Percentiles rank a stretch among this genome's conserved stretches.
phyloP scores from a whole-genome alignment of 35 echinoderm and acorn worm genomes.

The Heliocidaris tuberculata region DNA sequence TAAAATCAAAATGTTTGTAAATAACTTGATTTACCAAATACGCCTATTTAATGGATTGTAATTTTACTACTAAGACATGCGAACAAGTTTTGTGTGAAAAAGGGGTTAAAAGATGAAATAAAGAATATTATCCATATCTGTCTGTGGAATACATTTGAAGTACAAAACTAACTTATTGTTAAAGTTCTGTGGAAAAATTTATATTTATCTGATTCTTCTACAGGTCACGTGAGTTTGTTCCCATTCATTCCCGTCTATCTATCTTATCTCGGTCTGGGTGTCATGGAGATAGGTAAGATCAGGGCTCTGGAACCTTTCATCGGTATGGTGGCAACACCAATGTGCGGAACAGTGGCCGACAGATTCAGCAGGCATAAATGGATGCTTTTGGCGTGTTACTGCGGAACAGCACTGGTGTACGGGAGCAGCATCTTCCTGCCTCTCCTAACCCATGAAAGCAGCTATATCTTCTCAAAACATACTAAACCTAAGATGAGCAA shows the following conservation, averaged over 20 bases:
- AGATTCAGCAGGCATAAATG: constrained; percentile 58
- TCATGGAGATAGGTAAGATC: constrained; percentile 68
- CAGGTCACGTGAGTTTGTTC: constrained; percentile 57
- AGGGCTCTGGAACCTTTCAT: constrained; percentile 54
- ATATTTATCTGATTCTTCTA: neutral
- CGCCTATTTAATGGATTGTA: too few species aligned
- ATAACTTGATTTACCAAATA: too few species aligned
- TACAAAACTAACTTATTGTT: too few species aligned
- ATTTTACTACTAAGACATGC: too few species aligned
- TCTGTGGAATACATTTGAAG: too few species aligned
- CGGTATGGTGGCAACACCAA: constrained; percentile 28
- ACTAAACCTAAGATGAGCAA: too few species aligned
- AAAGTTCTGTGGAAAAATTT: too few species aligned
- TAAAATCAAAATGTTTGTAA: too few species aligned
- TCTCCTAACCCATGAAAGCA: neutral
- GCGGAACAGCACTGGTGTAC: neutral
- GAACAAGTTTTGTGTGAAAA: too few species aligned
- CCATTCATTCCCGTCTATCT: constrained; percentile 71
- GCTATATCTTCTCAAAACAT: too few species aligned
- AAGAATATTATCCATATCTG: too few species aligned
- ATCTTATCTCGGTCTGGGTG: constrained; percentile 52
- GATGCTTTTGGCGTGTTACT: constrained; percentile 29
- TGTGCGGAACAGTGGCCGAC: constrained; percentile 69
- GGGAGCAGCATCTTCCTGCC: constrained; percentile 45
- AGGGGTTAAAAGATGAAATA: too few species aligned